Conservation (phyloP, 2,888 invertebrate genomes). For the Atethmia centrago region DNA sequence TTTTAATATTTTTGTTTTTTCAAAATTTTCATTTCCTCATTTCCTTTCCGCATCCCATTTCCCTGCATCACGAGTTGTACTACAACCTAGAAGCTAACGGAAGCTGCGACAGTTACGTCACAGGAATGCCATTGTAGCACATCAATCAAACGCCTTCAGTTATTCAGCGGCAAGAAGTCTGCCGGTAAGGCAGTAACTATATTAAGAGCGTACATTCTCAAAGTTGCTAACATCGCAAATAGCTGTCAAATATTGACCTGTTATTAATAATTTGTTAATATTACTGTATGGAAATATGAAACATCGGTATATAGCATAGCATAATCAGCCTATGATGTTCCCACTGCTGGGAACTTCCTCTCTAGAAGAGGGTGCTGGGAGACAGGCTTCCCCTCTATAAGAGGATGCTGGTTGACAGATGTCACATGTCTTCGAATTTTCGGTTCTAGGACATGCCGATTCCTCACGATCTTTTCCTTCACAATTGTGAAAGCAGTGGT, state of each 20-base stretch:
- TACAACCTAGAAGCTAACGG: conserved; percentile 65
- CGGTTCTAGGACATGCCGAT: too few relatives aligned
- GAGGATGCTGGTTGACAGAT: too few relatives aligned
- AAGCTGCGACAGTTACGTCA: conserved; percentile 69
- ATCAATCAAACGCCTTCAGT: conserved; percentile 72
- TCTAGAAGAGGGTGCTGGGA: too few relatives aligned
- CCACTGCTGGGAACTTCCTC: too few relatives aligned
- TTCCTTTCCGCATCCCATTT: conserved; percentile 32
- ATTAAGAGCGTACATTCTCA: not conserved
- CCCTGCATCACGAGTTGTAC: conserved; percentile 45
- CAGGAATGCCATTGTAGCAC: conserved; percentile 71
- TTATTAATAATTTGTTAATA: not conserved
- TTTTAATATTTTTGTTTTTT: too few relatives aligned
- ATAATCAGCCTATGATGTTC: too few relatives aligned
- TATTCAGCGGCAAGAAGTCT: conserved; percentile 64
- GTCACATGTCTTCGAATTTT: too few relatives aligned
- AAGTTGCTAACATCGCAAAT: not conserved
- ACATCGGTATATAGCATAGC: too few relatives aligned
- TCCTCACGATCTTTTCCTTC: too few relatives aligned
- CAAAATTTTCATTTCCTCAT: not conserved
- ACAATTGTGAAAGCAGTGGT: too few relatives aligned
- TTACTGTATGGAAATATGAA: too few relatives aligned
- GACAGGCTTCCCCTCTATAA: too few relatives aligned
- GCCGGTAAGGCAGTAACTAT: conserved; percentile 25
- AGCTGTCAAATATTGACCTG: not conserved